Evolutionary conservation across 1,140 invertebrate species (phyloP).

Genomic region (Drosophila parabipectinata): DNA sequence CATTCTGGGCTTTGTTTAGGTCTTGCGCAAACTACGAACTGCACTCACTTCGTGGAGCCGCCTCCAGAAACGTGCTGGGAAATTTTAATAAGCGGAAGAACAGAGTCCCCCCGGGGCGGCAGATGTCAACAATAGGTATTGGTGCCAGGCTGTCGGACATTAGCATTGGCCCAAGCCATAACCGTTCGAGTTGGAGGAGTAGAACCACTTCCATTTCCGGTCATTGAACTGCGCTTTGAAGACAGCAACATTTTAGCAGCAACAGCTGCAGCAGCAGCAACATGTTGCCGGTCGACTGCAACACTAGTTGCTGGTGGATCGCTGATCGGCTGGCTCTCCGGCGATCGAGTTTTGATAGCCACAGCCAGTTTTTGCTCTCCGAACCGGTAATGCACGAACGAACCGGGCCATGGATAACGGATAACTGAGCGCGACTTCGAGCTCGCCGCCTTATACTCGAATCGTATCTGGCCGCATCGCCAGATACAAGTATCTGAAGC

Average conservation of each 20-base stretch:
- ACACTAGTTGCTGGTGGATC: constrained; percentile 23
- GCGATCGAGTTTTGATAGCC: constrained; percentile 74
- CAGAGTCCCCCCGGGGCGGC: constrained; percentile 50
- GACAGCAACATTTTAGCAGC: constrained; percentile 5
- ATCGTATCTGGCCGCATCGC: not conserved
- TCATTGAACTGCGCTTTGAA: constrained; percentile 39
- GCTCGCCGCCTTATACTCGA: constrained; percentile 59
- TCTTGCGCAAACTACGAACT: constrained; percentile 60
- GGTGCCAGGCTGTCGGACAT: constrained; percentile 53
- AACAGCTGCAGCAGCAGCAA: constrained; percentile 10
- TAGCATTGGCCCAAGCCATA: constrained; percentile 47
- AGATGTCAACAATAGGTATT: constrained; percentile 60
- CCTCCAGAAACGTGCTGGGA: constrained; percentile 65
- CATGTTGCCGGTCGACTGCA: constrained; percentile 30
- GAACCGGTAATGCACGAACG: not conserved
- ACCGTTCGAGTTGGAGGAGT: constrained; percentile 48
- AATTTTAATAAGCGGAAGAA: constrained; percentile 78
- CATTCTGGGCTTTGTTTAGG: constrained; percentile 56
- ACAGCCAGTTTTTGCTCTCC: not conserved
- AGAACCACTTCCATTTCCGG: constrained; percentile 40
- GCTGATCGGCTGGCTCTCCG: constrained; percentile 58
- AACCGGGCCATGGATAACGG: not conserved
- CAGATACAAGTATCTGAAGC: not conserved
- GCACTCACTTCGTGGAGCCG: constrained; percentile 53
- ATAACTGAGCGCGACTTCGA: constrained; percentile 58